phyloP scores from a whole-genome alignment of 2,888 invertebrate species.

The Agrochola lota region DNA sequence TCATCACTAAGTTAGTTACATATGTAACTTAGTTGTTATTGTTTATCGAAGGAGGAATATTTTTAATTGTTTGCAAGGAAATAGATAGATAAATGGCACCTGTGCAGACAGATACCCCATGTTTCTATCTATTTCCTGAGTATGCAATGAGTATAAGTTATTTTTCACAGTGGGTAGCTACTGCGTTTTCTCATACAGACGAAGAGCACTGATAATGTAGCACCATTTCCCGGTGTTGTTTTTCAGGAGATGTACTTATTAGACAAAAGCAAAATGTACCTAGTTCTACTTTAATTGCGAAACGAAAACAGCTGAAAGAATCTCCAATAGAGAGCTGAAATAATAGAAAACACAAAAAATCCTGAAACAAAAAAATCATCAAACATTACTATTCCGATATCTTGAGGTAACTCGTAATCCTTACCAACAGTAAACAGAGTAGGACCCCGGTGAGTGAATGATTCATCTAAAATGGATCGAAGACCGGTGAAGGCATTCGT shows the following conservation, averaged over 20 bases:
- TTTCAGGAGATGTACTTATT: background rate
- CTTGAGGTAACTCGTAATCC: background rate
- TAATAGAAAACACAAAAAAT: no score
- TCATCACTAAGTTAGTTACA: background rate
- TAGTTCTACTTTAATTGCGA: background rate
- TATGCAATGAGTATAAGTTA: background rate
- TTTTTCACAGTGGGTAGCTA: background rate
- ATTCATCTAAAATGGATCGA: constrained; percentile 61
- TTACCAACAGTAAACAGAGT: constrained; percentile 17
- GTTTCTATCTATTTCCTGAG: background rate
- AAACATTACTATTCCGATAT: no score
- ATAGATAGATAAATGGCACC: no score
- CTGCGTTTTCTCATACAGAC: background rate
- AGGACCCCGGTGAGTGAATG: constrained; percentile 52
- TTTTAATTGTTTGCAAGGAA: no score
- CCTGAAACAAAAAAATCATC: no score
- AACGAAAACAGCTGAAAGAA: background rate
- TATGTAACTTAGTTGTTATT: background rate
- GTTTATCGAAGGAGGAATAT: background rate
- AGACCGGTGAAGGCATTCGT: constrained; percentile 45
- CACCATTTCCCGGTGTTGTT: background rate
- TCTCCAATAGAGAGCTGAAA: background rate
- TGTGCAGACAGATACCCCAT: background rate
- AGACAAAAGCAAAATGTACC: background rate
- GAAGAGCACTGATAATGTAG: background rate